Base-by-base conservation (phyloP, 2,888 invertebrate species). In the Busseola fusca region DNA sequence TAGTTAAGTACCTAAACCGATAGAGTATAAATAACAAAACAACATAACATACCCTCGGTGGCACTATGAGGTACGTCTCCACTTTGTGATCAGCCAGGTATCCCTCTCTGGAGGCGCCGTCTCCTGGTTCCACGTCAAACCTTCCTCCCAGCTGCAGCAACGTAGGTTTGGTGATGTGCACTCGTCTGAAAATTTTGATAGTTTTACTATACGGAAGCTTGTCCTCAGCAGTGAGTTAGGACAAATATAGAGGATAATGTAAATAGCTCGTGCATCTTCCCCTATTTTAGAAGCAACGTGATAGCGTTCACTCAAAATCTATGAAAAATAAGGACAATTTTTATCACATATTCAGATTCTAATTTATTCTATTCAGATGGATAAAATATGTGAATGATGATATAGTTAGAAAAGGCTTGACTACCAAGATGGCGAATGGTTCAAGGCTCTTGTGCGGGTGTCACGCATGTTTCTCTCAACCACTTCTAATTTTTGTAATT, bases 51-150 rank as follows among this genome's bases (percentile, higher is more conserved):
- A 98, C 98, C 96, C 97, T 97, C 1, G 98, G 98, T 48, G 98
- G 98, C 67, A 98, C 95, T 84, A 98, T 98, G 65, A 98, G 97
- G 92, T 96, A 98, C 0, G 98, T 98, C 90, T 98, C 98, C 72
- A 98, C 97, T 94, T 98, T 98, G 89, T 98, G 98, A 87, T 98
- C 98, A 10, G 98, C 98, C 69, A 98, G 94, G 92, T 98, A 98
- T 6, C 97, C 96, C 89, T 98, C 98, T 69, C 98, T 96, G n/a
- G 97, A 96, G 0, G 96, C 96, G 0, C 98, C 98, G 75, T 98
- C 97, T 0, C 98, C 98, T 0, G 98, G 97, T 87, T 98, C 98
- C 73, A 98, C 98, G 89, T 98, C 97, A 87, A 98, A 98, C 86
- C 97, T 97, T 77, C 97, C 97, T 30, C 97, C 98, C 42, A 98